These are phyloP conservation scores for Ceraclea dissimilis DNA, from an alignment of 2,888 invertebrate species.

Conservation along the genomic window DNA sequence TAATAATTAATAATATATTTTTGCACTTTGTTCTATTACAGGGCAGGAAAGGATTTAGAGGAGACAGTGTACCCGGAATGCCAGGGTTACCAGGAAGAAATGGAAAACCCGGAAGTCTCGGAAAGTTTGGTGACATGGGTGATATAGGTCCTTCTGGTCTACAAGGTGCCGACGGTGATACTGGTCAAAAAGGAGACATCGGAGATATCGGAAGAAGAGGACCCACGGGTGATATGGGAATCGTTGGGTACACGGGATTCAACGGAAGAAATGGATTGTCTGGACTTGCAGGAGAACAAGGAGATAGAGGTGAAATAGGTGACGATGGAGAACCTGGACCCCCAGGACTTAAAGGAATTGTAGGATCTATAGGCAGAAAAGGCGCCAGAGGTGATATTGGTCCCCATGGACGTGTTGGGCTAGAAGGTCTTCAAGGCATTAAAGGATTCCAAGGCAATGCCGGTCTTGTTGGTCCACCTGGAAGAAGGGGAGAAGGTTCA, in stretches of 20 bases:
- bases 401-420: conserved; percentile 17
- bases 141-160: conserved; percentile 38
- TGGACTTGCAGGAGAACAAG: conserved; percentile 43
- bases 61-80: conserved; percentile 28
- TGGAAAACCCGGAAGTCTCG: conserved; percentile 16
- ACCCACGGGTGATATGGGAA: conserved; percentile 38
- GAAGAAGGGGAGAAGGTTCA: conserved; percentile 54
- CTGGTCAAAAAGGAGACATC: conserved; percentile 52
- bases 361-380: conserved; percentile 45
- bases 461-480: conserved; percentile 45
- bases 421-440: conserved; percentile 44
- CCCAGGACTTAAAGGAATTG: conserved; percentile 42
- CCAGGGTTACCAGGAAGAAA: conserved; percentile 26
- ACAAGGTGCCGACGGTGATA: conserved; percentile 39
- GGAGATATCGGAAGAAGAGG: conserved; percentile 34
- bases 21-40: neutral
- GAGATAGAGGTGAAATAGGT: conserved; percentile 47
- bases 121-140: conserved; percentile 35
- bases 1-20: neutral
- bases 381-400: conserved; percentile 51
- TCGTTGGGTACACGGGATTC: conserved; percentile 24
- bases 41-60: conserved; percentile 39
- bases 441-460: conserved; percentile 48
- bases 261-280: conserved; percentile 39
- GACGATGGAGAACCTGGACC: conserved; percentile 49